Percentiles rank a stretch among this genome's conserved stretches.
These are phyloP conservation scores for Drosophila takahashii DNA, from an alignment of 1,140 invertebrate genomes.

Conservation along the genomic window DNA sequence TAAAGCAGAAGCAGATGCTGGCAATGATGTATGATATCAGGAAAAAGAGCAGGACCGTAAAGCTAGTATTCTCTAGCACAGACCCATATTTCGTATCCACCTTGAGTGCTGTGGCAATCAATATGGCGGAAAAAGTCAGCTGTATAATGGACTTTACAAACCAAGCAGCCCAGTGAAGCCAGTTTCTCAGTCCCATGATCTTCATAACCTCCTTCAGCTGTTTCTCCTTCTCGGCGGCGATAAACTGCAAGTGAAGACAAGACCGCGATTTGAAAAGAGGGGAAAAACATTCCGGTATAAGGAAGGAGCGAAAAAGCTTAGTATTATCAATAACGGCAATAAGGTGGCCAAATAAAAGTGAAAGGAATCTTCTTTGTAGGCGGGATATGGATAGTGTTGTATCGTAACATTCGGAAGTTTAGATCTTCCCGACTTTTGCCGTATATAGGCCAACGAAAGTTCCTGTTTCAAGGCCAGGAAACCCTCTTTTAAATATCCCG, in stretches of 20 bases:
- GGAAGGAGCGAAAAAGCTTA: conserved; percentile 91
- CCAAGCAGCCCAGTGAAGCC: conserved; percentile 94
- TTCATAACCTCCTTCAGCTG: conserved; percentile 93
- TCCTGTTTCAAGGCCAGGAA: conserved; percentile 87
- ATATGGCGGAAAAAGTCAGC: conserved; percentile 87
- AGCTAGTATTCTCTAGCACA: no score
- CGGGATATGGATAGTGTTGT: conserved; percentile 90
- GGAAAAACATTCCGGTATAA: neutral
- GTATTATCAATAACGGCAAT: conserved; percentile 91
- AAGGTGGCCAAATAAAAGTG: conserved; percentile 88
- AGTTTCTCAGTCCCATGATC: conserved; percentile 94
- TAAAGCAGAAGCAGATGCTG: conserved; percentile 87
- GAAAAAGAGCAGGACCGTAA: conserved; percentile 82
- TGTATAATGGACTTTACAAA: conserved; percentile 91
- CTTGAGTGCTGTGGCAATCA: conserved; percentile 85
- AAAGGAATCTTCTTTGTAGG: conserved; percentile 85
- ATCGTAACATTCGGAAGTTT: conserved; percentile 56
- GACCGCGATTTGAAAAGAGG: no score
- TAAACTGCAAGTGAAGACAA: conserved; percentile 84
- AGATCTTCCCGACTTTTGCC: conserved; percentile 9
- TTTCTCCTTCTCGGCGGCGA: conserved; percentile 88
- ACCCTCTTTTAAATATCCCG: conserved; percentile 87
- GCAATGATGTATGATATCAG: conserved; percentile 85
- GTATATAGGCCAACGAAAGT: conserved; percentile 84
- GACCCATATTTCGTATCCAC: no score